Evolutionary conservation across 1,140 invertebrate genomes (phyloP).

Genomic region (Euura lappo): DNA sequence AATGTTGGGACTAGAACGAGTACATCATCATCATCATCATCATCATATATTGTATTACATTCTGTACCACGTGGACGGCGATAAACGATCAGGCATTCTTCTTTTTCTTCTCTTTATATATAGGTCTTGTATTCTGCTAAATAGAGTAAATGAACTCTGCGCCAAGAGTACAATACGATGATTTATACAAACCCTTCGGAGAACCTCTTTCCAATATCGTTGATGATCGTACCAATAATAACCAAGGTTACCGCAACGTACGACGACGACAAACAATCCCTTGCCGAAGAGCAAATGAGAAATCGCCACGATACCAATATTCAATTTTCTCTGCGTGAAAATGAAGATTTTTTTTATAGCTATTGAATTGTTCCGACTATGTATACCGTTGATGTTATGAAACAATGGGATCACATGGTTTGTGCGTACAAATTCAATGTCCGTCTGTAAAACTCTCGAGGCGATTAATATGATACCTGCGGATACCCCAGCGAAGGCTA

Average conservation of each 20-base stretch:
- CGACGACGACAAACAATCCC: slow-evolving; percentile 32
- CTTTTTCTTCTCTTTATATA: too few species aligned
- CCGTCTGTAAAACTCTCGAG: too few species aligned
- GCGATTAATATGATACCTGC: too few species aligned
- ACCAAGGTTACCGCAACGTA: too few species aligned
- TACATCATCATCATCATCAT: neutral
- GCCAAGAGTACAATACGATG: neutral
- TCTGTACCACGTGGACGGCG: neutral
- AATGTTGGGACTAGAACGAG: neutral
- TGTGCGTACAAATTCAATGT: too few species aligned
- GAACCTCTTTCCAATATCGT: neutral
- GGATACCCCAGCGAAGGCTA: neutral
- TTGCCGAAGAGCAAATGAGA: neutral
- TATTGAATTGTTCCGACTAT: too few species aligned
- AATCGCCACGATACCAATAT: too few species aligned
- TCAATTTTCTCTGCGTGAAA: too few species aligned
- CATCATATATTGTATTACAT: neutral
- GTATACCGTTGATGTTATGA: too few species aligned
- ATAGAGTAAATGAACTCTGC: slow-evolving; percentile 42
- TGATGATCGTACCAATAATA: too few species aligned
- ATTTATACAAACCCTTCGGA: neutral
- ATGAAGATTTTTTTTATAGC: too few species aligned
- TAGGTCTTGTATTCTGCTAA: slow-evolving; percentile 20
- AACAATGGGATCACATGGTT: too few species aligned
- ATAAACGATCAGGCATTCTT: slow-evolving; percentile 39